Evolutionary conservation across 1,140 invertebrate genomes (phyloP).

Genomic region (Subanguina moxae): DNA sequence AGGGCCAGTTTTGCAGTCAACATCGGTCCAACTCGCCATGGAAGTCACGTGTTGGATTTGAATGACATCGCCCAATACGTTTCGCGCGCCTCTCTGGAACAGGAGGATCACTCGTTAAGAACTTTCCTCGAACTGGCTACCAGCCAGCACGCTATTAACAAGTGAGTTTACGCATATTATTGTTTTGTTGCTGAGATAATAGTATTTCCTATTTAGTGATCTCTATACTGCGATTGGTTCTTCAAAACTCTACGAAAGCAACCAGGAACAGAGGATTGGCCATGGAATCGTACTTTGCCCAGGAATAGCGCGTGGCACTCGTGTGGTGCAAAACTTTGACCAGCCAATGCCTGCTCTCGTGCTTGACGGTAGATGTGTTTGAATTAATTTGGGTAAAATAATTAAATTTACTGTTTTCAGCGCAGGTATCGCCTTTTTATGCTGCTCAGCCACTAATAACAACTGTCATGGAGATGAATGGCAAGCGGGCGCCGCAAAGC

Average conservation of each 20-base stretch:
- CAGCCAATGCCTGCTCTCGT: background rate
- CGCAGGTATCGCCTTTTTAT: background rate
- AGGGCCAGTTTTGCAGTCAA: background rate
- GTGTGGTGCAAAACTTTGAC: background rate
- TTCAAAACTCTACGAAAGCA: background rate
- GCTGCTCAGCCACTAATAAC: background rate
- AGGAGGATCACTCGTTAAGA: background rate
- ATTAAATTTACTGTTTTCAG: background rate
- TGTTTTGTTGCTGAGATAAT: no score
- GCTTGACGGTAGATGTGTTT: background rate
- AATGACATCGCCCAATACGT: background rate
- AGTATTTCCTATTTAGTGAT: background rate
- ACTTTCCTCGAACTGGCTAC: conserved; percentile 28
- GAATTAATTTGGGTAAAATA: background rate
- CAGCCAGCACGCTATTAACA: conserved; percentile 28
- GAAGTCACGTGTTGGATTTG: background rate
- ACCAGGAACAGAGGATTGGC: background rate
- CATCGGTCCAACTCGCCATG: background rate
- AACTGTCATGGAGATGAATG: background rate
- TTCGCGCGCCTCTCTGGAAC: background rate
- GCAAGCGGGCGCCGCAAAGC: background rate
- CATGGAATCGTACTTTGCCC: background rate
- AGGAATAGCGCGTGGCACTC: background rate
- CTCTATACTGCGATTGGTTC: background rate
- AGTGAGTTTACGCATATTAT: conserved; percentile 8